Evolutionary conservation across 1,140 invertebrate genomes (phyloP).

Genomic region (Tetranychus cinnabarinus): DNA sequence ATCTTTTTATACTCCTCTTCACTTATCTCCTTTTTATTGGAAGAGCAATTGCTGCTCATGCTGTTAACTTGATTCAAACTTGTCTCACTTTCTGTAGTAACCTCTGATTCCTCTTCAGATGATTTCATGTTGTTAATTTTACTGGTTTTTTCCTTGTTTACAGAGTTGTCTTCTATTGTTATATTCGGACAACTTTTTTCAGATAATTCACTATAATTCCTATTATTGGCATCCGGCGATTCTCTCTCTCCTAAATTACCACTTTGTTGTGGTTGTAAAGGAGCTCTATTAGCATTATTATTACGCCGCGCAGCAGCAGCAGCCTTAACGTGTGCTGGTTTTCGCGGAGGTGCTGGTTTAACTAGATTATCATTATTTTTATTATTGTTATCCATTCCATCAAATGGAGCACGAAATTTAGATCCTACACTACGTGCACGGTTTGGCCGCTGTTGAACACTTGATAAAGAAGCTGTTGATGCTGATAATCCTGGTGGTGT

Average conservation of each 20-base stretch:
- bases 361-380: neutral
- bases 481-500: neutral
- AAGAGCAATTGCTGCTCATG: neutral
- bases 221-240: too few relatives aligned
- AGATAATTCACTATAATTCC: too few relatives aligned
- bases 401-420: neutral
- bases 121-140: too few relatives aligned
- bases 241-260: too few relatives aligned
- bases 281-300: neutral
- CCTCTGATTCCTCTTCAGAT: too few relatives aligned
- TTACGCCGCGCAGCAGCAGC: neutral
- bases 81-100: neutral
- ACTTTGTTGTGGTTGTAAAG: neutral
- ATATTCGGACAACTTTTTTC: too few relatives aligned
- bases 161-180: too few relatives aligned
- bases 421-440: neutral
- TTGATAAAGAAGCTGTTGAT: neutral
- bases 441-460: neutral
- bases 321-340: conserved; percentile 3
- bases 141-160: too few relatives aligned
- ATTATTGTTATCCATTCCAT: neutral
- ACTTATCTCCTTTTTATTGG: neutral
- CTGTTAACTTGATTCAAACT: neutral
- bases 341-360: conserved; percentile 1
- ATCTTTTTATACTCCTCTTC: conserved; percentile 3